Percentiles rank a stretch among this genome's conserved stretches.
These are phyloP conservation scores for Amphibalanus amphitrite DNA, from an alignment of 1,140 invertebrate genomes.

Conservation along the genomic window DNA sequence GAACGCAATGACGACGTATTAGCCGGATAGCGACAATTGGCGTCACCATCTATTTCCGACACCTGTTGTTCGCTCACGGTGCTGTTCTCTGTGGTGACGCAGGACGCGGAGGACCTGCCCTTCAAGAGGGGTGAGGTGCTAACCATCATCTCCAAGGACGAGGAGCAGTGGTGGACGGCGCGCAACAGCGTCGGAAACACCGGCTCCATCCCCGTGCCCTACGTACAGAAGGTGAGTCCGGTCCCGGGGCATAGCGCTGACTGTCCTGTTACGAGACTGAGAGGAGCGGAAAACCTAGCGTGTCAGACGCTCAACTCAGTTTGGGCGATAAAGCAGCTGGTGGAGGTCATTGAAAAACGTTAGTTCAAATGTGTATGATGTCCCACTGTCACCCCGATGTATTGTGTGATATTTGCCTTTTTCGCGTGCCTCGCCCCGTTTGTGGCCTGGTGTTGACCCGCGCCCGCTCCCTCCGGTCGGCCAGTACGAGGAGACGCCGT, in stretches of 20 bases:
- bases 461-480: neutral
- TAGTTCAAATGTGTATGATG: too few relatives aligned
- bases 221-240: slow-evolving; percentile 41
- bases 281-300: neutral
- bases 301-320: too few relatives aligned
- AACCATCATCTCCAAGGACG: slow-evolving; percentile 81
- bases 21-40: neutral
- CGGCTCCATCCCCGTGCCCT: slow-evolving; percentile 90
- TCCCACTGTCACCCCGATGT: too few relatives aligned
- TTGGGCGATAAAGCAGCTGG: too few relatives aligned
- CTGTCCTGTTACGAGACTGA: neutral
- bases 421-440: too few relatives aligned
- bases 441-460: neutral
- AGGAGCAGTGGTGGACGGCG: slow-evolving; percentile 96
- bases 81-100: slow-evolving; percentile 5
- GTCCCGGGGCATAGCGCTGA: neutral
- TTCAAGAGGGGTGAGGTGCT: slow-evolving; percentile 88
- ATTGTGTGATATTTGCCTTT: too few relatives aligned
- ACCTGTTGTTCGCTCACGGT: too few relatives aligned
- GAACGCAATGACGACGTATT: too few relatives aligned
- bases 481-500: neutral
- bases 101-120: slow-evolving; percentile 87
- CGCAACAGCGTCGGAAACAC: slow-evolving; percentile 64
- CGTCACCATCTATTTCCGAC: neutral
- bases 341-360: too few relatives aligned